phyloP scores from a whole-genome alignment of 2,888 invertebrate species.

The Phaedon cochleariae region DNA sequence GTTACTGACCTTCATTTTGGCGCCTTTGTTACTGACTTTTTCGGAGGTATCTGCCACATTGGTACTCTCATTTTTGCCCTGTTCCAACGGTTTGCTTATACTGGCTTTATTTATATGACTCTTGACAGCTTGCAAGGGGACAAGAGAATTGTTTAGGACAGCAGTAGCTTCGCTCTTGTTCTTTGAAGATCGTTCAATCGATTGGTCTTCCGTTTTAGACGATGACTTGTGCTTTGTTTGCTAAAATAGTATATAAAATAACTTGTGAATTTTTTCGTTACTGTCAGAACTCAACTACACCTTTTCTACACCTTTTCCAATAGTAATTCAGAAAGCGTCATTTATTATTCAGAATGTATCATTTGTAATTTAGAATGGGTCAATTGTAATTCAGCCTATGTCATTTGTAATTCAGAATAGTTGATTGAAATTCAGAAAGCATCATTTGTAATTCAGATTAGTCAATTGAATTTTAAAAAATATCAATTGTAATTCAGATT shows the following conservation, averaged over 20 bases:
- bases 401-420: no score
- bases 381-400: no score
- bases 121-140: conserved; percentile 67
- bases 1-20: background rate
- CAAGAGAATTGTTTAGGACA: conserved; percentile 60
- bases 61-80: conserved; percentile 8
- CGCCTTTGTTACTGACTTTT: background rate
- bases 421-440: no score
- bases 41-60: conserved; percentile 9
- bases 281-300: no score
- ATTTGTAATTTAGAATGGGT: no score
- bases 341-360: no score
- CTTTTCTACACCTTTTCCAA: no score
- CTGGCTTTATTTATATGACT: conserved; percentile 53
- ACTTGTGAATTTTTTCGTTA: no score
- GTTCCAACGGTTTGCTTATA: conserved; percentile 12
- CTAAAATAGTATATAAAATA: background rate
- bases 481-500: no score
- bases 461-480: no score
- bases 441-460: no score
- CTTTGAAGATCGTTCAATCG: conserved; percentile 2
- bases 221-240: background rate
- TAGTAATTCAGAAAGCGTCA: no score
- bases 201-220: conserved; percentile 6
- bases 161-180: conserved; percentile 24